Conservation (phyloP, 2,888 invertebrate genomes). For the Busseola fusca region DNA sequence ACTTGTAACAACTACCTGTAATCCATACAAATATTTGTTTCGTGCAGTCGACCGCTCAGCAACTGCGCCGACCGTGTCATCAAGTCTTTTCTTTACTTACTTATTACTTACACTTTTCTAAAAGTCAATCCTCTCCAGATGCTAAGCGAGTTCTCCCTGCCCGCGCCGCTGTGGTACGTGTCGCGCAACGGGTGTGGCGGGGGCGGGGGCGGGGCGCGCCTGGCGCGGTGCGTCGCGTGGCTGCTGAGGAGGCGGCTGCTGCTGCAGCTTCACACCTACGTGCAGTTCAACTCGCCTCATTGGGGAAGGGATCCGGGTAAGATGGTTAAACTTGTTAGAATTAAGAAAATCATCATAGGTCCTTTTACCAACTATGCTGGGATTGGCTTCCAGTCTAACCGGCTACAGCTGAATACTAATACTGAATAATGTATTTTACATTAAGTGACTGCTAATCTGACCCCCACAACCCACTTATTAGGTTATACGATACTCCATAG, state of each 20-base stretch:
- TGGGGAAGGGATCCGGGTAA: slow-evolving; percentile 81
- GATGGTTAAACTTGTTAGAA: not conserved
- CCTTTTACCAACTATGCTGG: not conserved
- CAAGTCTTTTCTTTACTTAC: too few species aligned
- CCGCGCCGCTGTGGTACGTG: slow-evolving; percentile 88
- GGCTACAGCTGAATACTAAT: too few species aligned
- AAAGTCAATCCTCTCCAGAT: slow-evolving; percentile 68
- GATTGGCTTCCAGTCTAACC: too few species aligned
- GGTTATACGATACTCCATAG: too few species aligned
- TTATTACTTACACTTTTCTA: too few species aligned
- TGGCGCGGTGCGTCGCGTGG: slow-evolving; percentile 97
- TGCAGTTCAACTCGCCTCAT: slow-evolving; percentile 92
- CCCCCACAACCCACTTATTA: too few species aligned
- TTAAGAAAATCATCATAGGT: not conserved
- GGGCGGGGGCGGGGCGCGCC: slow-evolving; percentile 81
- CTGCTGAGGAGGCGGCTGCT: slow-evolving; percentile 96
- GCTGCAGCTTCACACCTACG: slow-evolving; percentile 97
- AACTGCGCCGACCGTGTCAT: too few species aligned
- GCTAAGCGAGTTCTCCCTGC: slow-evolving; percentile 87
- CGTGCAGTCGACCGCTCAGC: too few species aligned
- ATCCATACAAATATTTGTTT: too few species aligned
- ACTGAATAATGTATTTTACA: too few species aligned
- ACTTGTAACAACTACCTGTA: too few species aligned
- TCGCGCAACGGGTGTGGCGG: slow-evolving; percentile 79
- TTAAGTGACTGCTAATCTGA: too few species aligned